phyloP scores from a whole-genome alignment of 2,113 vertebrate genomes.

The Otocyon megalotis region DNA sequence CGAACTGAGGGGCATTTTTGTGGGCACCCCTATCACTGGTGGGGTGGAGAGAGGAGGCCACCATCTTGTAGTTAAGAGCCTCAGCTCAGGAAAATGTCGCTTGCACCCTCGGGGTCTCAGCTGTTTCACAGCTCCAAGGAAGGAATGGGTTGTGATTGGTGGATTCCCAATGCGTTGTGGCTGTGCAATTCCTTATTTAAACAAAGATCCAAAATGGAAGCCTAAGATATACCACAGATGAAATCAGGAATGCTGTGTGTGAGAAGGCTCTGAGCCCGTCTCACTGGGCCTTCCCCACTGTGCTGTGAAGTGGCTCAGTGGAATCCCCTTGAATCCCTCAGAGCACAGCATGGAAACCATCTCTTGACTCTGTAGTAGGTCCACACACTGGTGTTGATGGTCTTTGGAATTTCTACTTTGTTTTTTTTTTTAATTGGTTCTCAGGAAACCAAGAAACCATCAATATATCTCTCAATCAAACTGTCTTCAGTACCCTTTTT shows the following conservation, averaged over 20 bases:
- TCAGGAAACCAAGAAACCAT: background rate
- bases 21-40: accelerated
- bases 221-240: accelerated
- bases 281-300: accelerated
- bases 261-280: accelerated
- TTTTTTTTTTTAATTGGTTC: background rate
- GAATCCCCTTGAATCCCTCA: accelerated
- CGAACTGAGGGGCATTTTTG: background rate
- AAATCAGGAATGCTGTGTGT: background rate
- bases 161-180: accelerated
- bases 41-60: accelerated
- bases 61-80: background rate
- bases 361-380: too few species aligned
- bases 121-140: too few species aligned
- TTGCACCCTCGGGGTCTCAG: accelerated
- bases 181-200: background rate
- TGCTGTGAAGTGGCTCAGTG: too few species aligned
- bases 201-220: background rate
- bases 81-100: background rate
- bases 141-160: background rate
- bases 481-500: background rate
- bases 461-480: accelerated
- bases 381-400: accelerated
- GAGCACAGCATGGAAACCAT: background rate
- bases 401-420: background rate